Conservation (phyloP, 2,797 vertebrate genomes). For the Pagetopsis macropterus region DNA sequence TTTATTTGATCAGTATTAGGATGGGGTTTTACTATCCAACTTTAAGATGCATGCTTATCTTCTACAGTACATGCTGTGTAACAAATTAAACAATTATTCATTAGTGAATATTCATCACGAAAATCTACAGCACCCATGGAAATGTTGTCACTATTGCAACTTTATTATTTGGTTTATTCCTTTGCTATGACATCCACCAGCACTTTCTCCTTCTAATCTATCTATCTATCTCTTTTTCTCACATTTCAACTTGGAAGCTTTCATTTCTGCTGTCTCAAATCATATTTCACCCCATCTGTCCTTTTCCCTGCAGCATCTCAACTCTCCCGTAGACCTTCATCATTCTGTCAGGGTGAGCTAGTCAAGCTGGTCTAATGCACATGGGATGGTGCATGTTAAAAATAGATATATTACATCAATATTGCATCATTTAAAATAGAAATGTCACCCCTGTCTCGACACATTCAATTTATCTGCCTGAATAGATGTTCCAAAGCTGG, state of each 20-base stretch:
- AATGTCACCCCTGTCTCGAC: not conserved
- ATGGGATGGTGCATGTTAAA: not conserved
- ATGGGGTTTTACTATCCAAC: not conserved
- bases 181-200: not conserved
- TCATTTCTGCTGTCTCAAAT: not conserved
- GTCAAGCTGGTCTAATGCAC: not conserved
- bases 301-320: conserved; percentile 1
- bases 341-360: not conserved
- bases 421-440: not conserved
- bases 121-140: not conserved
- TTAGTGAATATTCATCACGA: not conserved
- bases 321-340: not conserved
- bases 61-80: too few species aligned
- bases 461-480: not conserved
- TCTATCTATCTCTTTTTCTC: not conserved
- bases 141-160: not conserved
- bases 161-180: not conserved
- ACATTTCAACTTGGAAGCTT: not conserved
- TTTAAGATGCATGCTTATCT: not conserved
- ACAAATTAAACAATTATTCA: not conserved
- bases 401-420: not conserved
- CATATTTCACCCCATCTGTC: not conserved
- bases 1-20: not conserved
- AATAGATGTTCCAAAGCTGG: not conserved
- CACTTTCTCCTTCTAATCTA: not conserved